Percentiles rank a stretch among this genome's conserved stretches.
These are phyloP conservation scores for Diceros bicornis DNA, from an alignment of 2,797 vertebrate species.

Conservation along the genomic window DNA sequence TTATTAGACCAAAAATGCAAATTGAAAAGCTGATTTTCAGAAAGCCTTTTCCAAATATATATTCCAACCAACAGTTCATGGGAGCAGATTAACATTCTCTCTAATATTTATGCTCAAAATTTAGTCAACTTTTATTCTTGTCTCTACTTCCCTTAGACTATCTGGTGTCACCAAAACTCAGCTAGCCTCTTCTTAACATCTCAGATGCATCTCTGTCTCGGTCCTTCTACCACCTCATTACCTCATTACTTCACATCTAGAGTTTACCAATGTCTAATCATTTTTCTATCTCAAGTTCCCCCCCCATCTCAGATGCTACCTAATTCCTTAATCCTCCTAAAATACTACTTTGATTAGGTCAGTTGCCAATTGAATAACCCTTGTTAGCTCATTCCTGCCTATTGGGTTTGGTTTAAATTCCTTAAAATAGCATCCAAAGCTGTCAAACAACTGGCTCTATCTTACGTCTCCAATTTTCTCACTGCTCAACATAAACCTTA, in stretches of 20 bases:
- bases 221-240: background rate
- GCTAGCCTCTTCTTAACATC: background rate
- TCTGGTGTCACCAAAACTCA: background rate
- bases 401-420: background rate
- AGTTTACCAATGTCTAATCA: background rate
- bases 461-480: background rate
- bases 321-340: background rate
- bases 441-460: background rate
- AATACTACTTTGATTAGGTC: background rate
- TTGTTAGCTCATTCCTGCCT: background rate
- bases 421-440: background rate
- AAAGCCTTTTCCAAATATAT: background rate
- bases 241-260: background rate
- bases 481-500: background rate
- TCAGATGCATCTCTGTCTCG: background rate
- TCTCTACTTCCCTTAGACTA: background rate
- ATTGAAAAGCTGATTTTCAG: slow-evolving; percentile 31
- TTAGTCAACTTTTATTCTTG: slow-evolving; percentile 24
- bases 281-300: background rate
- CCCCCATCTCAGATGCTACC: background rate
- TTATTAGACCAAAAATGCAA: background rate
- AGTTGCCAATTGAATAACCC: background rate
- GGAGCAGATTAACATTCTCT: background rate
- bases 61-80: background rate
- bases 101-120: background rate